Base-by-base conservation (phyloP, 37 sponge, comb jelly and placozoan genomes). In the Ianthella basta region DNA sequence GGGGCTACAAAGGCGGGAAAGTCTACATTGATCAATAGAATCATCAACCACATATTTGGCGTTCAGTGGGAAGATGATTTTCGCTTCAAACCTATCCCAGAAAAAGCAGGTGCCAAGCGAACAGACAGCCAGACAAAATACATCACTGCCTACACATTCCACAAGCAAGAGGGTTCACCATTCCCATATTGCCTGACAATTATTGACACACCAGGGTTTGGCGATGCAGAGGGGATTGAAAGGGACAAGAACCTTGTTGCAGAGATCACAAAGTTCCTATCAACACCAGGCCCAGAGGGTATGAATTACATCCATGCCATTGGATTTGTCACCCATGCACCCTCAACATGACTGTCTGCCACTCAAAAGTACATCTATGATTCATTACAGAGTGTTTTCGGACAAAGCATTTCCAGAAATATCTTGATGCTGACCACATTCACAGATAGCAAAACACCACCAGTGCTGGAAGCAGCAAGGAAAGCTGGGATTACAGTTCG, bases 1-100 rank as follows among this genome's bases (percentile, higher is more conserved):
- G 94, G 94, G 15, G 94, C 94, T 14, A 90, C 94, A 39, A 91
- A 91, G 32, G 88, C 91, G 4, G 94, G 94, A 6, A 93, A 93
- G 66, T 90, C 64, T 32, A 90, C 94, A 15, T 80, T 93, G 15
- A 93, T 93, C 67, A 90, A 93, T 83, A 88, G 86, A 29, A 85
- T 93, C 38, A 83, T 61, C 55, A 93, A 93, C 55, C 88, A 85
- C 83, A 23, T 90, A 29, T 72, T 88, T 57, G 94, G 94, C 2
- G 91, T 93, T 8, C 15, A 78, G n/a, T 90, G 91, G 91, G 83
- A 93, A 67, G 80, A 90, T 69, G 44, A 85, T 20, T 93, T 88
- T 83, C 94, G 94, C 16, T 88, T 93, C 80, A 87, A 74, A 54
- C 44, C 89, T 64, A 78, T 87, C 15, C 87, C 89, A 60, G 69